Percentiles rank a stretch among this genome's conserved stretches.
phyloP scores from a whole-genome alignment of 2,797 vertebrate genomes.

The Limosa lapponica region DNA sequence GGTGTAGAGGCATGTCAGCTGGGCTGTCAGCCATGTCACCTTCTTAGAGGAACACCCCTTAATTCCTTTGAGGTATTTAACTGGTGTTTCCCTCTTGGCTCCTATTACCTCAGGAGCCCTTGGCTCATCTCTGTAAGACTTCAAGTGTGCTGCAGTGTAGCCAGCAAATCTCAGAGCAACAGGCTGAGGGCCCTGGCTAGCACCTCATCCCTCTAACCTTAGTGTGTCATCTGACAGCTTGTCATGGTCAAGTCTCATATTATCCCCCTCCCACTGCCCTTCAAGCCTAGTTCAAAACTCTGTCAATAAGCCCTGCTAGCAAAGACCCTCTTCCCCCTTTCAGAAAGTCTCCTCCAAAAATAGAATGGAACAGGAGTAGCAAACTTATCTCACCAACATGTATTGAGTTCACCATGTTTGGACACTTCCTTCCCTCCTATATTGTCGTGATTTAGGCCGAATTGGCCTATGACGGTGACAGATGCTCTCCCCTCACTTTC shows the following conservation, averaged over 20 bases:
- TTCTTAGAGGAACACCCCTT: not conserved
- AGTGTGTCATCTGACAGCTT: not conserved
- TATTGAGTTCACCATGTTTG: too few species aligned
- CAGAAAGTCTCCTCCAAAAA: not conserved
- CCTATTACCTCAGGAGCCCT: too few species aligned
- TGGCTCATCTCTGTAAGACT: too few species aligned
- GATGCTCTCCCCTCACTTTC: too few species aligned
- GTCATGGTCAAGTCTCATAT: not conserved
- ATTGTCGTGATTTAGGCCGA: too few species aligned
- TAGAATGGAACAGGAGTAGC: not conserved
- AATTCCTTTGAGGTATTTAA: not conserved
- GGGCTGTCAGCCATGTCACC: not conserved
- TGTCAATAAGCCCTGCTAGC: not conserved
- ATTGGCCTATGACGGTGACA: too few species aligned
- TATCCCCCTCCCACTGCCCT: too few species aligned
- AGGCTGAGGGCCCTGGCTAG: not conserved
- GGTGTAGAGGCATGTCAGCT: not conserved
- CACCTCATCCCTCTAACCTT: not conserved
- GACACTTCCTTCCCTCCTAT: not conserved
- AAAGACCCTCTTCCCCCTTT: not conserved
- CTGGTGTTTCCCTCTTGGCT: too few species aligned
- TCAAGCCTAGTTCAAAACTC: too few species aligned
- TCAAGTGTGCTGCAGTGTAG: not conserved
- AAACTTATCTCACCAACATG: not conserved
- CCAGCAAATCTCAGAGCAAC: not conserved